A percentile compares a stretch with the other conserved stretches of the same genome.
phyloP scores from a whole-genome alignment of 35 echinoderm and acorn worm species.

The Ophioderma brevispina region DNA sequence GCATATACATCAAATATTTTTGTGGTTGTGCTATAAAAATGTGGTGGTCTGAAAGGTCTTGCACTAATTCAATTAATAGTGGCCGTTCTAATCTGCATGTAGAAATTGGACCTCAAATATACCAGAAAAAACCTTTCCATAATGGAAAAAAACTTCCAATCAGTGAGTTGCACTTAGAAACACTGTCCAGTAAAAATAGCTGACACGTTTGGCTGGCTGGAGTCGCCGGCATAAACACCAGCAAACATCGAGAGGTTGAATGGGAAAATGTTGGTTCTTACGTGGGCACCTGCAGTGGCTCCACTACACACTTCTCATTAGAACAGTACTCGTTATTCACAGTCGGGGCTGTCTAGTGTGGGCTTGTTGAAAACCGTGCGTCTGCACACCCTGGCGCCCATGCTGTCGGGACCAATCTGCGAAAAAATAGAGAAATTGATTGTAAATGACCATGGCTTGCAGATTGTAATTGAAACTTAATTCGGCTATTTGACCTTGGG shows the following conservation, averaged over 20 bases:
- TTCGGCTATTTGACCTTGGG: too few species aligned
- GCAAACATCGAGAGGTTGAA: neutral
- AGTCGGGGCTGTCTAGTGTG: conserved; percentile 81
- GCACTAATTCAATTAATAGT: too few species aligned
- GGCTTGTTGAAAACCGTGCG: conserved; percentile 87
- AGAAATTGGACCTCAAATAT: too few species aligned
- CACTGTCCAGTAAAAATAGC: neutral
- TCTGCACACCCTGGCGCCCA: conserved; percentile 61
- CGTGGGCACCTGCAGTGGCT: conserved; percentile 89
- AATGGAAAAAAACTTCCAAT: too few species aligned
- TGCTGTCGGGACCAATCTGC: conserved; percentile 28
- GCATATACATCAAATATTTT: too few species aligned
- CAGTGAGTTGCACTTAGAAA: too few species aligned
- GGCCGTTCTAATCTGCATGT: too few species aligned
- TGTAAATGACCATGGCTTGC: too few species aligned
- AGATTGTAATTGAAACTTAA: too few species aligned
- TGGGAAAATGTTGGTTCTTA: neutral
- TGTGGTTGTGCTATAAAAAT: too few species aligned
- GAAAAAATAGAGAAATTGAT: neutral
- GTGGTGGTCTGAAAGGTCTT: too few species aligned
- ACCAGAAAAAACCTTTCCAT: too few species aligned
- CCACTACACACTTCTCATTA: conserved; percentile 94
- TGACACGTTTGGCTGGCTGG: neutral
- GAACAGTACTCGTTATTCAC: conserved; percentile 99
- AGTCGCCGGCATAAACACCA: neutral